Evolutionary conservation across 1,140 invertebrate genomes (phyloP).

Genomic region (Pomacea maculata): DNA sequence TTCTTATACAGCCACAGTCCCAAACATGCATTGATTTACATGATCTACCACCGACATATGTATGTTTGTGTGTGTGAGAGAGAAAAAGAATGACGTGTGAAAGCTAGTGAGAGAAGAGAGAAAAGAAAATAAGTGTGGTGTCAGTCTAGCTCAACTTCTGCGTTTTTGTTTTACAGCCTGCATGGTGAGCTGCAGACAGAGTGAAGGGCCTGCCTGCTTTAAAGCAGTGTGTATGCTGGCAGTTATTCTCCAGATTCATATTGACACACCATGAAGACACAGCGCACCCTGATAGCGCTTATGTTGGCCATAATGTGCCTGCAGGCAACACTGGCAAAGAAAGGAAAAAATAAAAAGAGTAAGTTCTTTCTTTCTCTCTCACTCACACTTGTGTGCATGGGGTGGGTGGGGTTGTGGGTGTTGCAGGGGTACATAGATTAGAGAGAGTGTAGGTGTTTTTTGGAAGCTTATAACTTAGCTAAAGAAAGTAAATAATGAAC

Average conservation of each 20-base stretch:
- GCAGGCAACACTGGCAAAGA: not conserved
- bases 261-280: not conserved
- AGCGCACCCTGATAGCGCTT: not conserved
- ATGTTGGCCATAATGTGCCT: not conserved
- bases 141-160: not conserved
- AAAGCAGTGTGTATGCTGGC: not conserved
- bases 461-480: not conserved
- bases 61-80: not conserved
- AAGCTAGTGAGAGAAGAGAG: not conserved
- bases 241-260: not conserved
- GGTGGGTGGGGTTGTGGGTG: not conserved
- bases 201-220: not conserved
- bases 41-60: too few species aligned
- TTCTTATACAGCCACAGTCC: too few species aligned
- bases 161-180: not conserved
- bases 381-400: not conserved
- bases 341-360: not conserved
- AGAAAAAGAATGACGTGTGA: not conserved
- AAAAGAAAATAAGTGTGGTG: slow-evolving; percentile 1
- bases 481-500: not conserved
- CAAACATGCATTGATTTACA: too few species aligned
- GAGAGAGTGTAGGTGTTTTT: not conserved
- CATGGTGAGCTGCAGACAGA: not conserved
- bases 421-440: not conserved
- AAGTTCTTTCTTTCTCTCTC: not conserved